Percentiles rank a stretch among this genome's conserved stretches.
phyloP scores from a whole-genome alignment of 2,797 vertebrate species.

The Enteromius afrohamiltoni region DNA sequence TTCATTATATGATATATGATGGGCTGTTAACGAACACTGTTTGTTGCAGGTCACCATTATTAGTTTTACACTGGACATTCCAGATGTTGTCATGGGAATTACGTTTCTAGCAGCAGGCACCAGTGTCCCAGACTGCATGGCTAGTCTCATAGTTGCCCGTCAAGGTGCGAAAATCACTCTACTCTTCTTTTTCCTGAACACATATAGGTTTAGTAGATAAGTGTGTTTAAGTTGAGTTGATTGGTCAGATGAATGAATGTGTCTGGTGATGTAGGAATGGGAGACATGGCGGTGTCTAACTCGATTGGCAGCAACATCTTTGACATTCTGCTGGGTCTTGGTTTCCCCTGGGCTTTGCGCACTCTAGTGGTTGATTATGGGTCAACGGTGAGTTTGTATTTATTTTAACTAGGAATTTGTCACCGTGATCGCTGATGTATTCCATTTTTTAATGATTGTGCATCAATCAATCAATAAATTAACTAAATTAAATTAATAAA shows the following conservation, averaged over 20 bases:
- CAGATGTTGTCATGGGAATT: slow-evolving; percentile 86
- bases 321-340: slow-evolving; percentile 82
- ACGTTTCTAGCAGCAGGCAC: slow-evolving; percentile 85
- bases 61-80: slow-evolving; percentile 82
- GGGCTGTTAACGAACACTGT: not conserved
- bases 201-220: not conserved
- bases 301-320: slow-evolving; percentile 85
- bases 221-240: not conserved
- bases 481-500: not conserved
- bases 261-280: slow-evolving; percentile 73
- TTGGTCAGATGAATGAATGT: slow-evolving; percentile 20
- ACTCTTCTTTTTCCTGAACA: not conserved
- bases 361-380: slow-evolving; percentile 82
- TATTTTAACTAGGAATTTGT: not conserved
- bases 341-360: slow-evolving; percentile 83
- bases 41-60: slow-evolving; percentile 79
- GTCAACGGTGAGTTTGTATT: slow-evolving; percentile 71
- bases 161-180: slow-evolving; percentile 70
- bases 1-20: too few relatives aligned
- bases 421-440: not conserved
- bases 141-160: slow-evolving; percentile 83
- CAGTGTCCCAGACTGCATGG: slow-evolving; percentile 85
- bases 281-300: slow-evolving; percentile 86
- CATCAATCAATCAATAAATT: not conserved
- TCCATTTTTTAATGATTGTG: not conserved